These are phyloP conservation scores for Lagenorhynchus albirostris DNA, from an alignment of 2,113 vertebrate genomes.

Conservation along the genomic window DNA sequence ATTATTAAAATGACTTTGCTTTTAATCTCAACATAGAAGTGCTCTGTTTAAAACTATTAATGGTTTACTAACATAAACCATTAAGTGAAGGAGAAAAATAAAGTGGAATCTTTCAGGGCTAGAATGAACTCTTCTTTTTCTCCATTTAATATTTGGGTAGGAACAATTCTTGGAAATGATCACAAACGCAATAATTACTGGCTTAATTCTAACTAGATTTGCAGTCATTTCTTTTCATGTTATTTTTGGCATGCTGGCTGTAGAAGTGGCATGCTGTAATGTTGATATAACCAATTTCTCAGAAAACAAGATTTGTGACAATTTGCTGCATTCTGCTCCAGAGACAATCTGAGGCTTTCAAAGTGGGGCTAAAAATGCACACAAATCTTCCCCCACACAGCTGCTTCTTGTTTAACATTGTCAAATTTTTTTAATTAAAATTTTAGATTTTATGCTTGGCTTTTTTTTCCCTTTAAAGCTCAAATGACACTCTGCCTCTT, in stretches of 20 bases:
- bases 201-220: conserved; percentile 67
- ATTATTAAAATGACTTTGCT: neutral
- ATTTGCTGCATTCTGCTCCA: conserved; percentile 66
- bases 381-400: conserved; percentile 50
- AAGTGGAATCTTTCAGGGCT: neutral
- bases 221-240: conserved; percentile 33
- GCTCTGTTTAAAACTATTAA: conserved; percentile 23
- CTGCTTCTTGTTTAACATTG: conserved; percentile 65
- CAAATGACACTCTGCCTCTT: conserved; percentile 41
- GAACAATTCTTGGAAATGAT: conserved; percentile 66
- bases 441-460: conserved; percentile 48
- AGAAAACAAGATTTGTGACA: conserved; percentile 73
- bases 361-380: conserved; percentile 55
- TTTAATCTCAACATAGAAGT: neutral
- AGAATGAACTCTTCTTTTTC: conserved; percentile 37
- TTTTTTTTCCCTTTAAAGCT: neutral
- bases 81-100: conserved; percentile 21
- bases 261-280: conserved; percentile 23
- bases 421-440: conserved; percentile 69
- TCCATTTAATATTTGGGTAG: conserved; percentile 60
- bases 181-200: conserved; percentile 61
- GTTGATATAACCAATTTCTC: conserved; percentile 68
- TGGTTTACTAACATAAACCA: neutral
- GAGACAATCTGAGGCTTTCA: conserved; percentile 65
- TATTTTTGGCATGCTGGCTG: conserved; percentile 65